Evolutionary conservation across 2,797 vertebrate species (phyloP).

Genomic region (Characodon lateralis): DNA sequence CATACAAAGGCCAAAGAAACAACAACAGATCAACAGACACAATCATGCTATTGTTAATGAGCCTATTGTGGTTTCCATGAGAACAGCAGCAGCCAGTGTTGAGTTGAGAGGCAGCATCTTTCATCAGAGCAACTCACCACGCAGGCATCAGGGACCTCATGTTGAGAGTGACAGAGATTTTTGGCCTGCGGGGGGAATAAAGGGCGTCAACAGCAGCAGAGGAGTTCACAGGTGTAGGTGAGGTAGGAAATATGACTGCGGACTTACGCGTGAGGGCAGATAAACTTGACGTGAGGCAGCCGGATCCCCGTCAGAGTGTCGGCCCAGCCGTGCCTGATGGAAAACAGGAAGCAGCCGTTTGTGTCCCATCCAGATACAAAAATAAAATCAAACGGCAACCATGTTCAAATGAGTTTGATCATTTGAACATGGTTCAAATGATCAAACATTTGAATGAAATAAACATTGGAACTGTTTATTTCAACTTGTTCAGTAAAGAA

Average conservation of each 20-base stretch:
- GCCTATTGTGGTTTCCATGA: slow-evolving; percentile 47
- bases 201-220: not conserved
- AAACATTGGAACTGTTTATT: too few species aligned
- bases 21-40: slow-evolving; percentile 36
- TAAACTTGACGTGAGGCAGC: slow-evolving; percentile 94
- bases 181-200: slow-evolving; percentile 78
- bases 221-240: not conserved
- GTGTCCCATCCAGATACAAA: slow-evolving; percentile 29
- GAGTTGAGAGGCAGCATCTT: slow-evolving; percentile 22
- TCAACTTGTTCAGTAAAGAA: too few species aligned
- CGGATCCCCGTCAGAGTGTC: slow-evolving; percentile 87
- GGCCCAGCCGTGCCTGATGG: slow-evolving; percentile 92
- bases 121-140: slow-evolving; percentile 84
- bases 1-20: slow-evolving; percentile 35
- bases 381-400: too few species aligned
- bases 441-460: too few species aligned
- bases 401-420: not conserved
- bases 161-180: slow-evolving; percentile 95
- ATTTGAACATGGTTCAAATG: not conserved
- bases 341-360: slow-evolving; percentile 43
- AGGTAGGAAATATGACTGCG: slow-evolving; percentile 10
- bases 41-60: slow-evolving; percentile 53
- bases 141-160: slow-evolving; percentile 93
- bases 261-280: slow-evolving; percentile 97
- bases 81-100: slow-evolving; percentile 61